Evolutionary conservation across 2,797 vertebrate species (phyloP).

Genomic region (Onychomys torridus): DNA sequence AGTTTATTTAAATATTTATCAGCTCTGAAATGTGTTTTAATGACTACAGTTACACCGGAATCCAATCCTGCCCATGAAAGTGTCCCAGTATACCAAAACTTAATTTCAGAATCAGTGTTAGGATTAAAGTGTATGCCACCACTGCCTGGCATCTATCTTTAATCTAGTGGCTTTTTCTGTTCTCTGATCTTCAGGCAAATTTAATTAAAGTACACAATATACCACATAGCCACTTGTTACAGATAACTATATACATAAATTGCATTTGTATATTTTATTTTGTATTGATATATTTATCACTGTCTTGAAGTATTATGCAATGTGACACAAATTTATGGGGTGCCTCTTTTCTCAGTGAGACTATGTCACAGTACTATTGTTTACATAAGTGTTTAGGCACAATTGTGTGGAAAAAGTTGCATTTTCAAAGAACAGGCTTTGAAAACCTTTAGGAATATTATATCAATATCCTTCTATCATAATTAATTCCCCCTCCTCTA

Average conservation of each 20-base stretch:
- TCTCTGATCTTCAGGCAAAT: too few relatives aligned
- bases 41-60: not conserved
- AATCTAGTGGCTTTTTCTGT: too few relatives aligned
- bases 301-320: not conserved
- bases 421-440: slow-evolving; percentile 31
- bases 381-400: not conserved
- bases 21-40: not conserved
- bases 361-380: not conserved
- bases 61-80: not conserved
- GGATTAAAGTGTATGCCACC: too few relatives aligned
- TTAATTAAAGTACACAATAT: too few relatives aligned
- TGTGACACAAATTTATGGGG: not conserved
- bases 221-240: not conserved
- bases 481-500: not conserved
- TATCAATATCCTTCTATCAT: not conserved
- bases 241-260: not conserved
- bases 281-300: not conserved
- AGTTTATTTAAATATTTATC: not conserved
- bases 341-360: not conserved
- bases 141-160: too few relatives aligned
- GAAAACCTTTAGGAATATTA: not conserved
- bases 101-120: too few relatives aligned
- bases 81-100: too few relatives aligned
- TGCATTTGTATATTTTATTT: not conserved
- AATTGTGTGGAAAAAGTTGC: not conserved